Conservation (phyloP, 2,113 vertebrate genomes). For the Tychaedon coryphoeus region DNA sequence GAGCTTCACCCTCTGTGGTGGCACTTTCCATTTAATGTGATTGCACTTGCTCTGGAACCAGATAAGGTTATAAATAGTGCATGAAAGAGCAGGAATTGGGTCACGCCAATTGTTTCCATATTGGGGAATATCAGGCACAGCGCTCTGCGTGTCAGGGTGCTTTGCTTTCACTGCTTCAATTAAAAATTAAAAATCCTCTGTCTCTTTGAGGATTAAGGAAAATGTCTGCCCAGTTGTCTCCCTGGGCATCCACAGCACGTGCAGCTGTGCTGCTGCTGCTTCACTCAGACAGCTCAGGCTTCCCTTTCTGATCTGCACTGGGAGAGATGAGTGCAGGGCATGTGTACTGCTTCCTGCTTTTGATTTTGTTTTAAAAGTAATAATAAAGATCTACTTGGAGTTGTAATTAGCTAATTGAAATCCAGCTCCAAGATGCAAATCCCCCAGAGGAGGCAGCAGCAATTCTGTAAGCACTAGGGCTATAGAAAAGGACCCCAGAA, state of each 20-base stretch:
- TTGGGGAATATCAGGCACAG: conserved; percentile 13
- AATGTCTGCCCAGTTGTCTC: not conserved
- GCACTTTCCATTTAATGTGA: conserved; percentile 22
- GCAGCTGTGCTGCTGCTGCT: not conserved
- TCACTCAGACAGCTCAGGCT: not conserved
- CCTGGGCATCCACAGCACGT: not conserved
- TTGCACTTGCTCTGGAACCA: conserved; percentile 5
- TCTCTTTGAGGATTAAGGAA: not conserved
- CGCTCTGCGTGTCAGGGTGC: not conserved
- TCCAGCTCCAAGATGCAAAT: not conserved
- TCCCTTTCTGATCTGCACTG: not conserved
- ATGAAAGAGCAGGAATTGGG: conserved; percentile 63
- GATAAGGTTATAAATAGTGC: conserved; percentile 75
- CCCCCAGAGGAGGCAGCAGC: not conserved
- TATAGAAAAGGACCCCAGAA: not conserved
- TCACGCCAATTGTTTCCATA: conserved; percentile 58
- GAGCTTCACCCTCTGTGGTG: conserved; percentile 42
- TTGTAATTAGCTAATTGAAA: not conserved
- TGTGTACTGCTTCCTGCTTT: not conserved
- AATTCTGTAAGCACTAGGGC: not conserved
- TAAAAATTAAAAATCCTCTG: conserved; percentile 13
- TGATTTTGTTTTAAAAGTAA: not conserved
- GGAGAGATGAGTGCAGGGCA: not conserved
- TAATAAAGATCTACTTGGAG: not conserved
- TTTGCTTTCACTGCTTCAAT: conserved; percentile 24